phyloP scores from a whole-genome alignment of 2,797 vertebrate genomes.

The Ispidina lecontei region DNA sequence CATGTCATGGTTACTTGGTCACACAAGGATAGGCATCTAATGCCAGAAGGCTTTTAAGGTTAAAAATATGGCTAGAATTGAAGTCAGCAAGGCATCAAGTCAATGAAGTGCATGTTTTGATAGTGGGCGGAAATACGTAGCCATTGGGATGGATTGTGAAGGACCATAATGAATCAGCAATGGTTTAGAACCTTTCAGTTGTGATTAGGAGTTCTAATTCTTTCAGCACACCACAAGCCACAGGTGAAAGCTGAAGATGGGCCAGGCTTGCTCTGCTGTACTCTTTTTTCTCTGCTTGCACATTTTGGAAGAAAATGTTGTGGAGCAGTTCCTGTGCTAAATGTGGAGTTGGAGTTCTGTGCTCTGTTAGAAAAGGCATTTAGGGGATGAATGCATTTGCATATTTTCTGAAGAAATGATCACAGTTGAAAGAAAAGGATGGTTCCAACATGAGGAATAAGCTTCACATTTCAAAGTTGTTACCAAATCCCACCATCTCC shows the following conservation, averaged over 20 bases:
- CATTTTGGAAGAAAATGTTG: conserved; percentile 34
- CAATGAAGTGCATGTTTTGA: not conserved
- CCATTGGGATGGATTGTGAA: not conserved
- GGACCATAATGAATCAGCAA: not conserved
- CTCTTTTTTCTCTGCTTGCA: conserved; percentile 22
- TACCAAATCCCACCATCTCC: not conserved
- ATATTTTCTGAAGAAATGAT: conserved; percentile 53
- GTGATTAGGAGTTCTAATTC: not conserved
- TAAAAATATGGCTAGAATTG: not conserved
- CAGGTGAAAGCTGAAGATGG: conserved; percentile 30
- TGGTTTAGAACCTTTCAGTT: not conserved
- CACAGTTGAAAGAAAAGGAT: conserved; percentile 12
- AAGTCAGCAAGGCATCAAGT: not conserved
- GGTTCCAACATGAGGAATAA: not conserved
- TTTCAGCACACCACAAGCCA: not conserved
- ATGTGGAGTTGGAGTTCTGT: conserved; percentile 52
- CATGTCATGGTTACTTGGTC: not conserved
- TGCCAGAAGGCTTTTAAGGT: not conserved
- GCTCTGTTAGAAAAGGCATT: conserved; percentile 40
- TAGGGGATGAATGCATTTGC: conserved; percentile 59
- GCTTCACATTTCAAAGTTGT: not conserved
- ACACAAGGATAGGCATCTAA: not conserved
- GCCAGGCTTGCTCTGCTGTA: conserved; percentile 24
- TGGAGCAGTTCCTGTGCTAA: conserved; percentile 58
- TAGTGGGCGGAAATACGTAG: not conserved